These are phyloP conservation scores for Hepsetus odoe DNA, from an alignment of 2,113 vertebrate species.

Conservation along the genomic window DNA sequence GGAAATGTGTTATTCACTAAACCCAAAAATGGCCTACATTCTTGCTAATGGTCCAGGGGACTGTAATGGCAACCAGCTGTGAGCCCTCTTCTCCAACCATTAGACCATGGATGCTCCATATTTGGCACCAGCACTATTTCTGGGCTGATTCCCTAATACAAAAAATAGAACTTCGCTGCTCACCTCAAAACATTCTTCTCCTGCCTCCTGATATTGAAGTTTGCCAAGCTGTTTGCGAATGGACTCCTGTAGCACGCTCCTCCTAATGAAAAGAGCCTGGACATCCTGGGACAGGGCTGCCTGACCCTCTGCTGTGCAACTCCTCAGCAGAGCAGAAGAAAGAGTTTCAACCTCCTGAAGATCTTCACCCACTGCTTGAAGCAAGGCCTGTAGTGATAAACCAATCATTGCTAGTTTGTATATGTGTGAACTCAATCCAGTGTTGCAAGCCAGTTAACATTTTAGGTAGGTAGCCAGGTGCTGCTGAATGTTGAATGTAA, in stretches of 20 bases:
- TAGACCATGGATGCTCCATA: no score
- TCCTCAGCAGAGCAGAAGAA: conserved; percentile 1
- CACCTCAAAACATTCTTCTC: conserved; percentile 46
- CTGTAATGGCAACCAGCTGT: no score
- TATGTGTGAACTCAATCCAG: not conserved
- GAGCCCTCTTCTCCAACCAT: no score
- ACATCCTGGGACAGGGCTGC: conserved; percentile 48
- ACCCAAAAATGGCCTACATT: no score
- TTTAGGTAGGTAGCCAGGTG: not conserved
- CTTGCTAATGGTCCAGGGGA: no score
- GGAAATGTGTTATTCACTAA: no score
- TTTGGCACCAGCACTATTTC: not conserved
- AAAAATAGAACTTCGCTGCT: conserved; percentile 37
- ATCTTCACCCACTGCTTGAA: not conserved
- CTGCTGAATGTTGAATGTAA: no score
- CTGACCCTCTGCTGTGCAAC: conserved; percentile 39
- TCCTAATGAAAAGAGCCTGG: conserved; percentile 48
- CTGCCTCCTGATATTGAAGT: conserved; percentile 25
- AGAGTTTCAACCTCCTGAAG: conserved; percentile 27
- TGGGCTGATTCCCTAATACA: not conserved
- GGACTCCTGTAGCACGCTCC: conserved; percentile 49
- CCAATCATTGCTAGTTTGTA: not conserved
- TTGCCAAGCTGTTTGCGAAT: conserved; percentile 27
- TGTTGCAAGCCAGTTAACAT: not conserved
- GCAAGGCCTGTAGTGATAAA: conserved; percentile 15